Evolutionary conservation across 2,113 vertebrate species (phyloP).

Genomic region (Lethenteron reissneri): DNA sequence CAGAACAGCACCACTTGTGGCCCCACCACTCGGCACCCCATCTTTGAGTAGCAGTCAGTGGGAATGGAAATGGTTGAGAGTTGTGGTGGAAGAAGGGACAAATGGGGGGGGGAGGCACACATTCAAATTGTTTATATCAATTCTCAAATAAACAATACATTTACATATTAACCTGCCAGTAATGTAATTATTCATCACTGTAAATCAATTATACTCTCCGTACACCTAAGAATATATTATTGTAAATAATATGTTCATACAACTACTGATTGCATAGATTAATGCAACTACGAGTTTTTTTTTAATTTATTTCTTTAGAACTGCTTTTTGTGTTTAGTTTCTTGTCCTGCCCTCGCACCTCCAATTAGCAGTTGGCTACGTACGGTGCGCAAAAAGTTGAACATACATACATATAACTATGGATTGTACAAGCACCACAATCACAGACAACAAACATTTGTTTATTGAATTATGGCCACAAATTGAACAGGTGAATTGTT

Average conservation of each 20-base stretch:
- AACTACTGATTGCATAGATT: too few relatives aligned
- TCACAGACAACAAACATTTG: not conserved
- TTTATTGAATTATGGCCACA: fast-evolving
- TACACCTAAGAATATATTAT: too few relatives aligned
- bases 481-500: fast-evolving
- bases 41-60: constrained; percentile 21
- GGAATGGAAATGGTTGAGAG: not conserved
- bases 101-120: not conserved
- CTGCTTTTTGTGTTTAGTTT: too few relatives aligned
- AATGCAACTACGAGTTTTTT: too few relatives aligned
- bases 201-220: not conserved
- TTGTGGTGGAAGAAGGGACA: not conserved
- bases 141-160: not conserved
- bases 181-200: not conserved
- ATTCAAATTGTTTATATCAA: not conserved
- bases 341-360: too few relatives aligned
- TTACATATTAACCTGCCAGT: not conserved
- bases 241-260: too few relatives aligned
- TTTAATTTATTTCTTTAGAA: too few relatives aligned
- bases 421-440: constrained; percentile 8
- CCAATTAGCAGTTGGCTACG: too few relatives aligned
- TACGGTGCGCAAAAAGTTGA: too few relatives aligned
- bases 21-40: constrained; percentile 70
- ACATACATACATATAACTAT: too few relatives aligned
- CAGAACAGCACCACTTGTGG: constrained; percentile 76